Base-by-base conservation (phyloP, 2,797 vertebrate species). In the Tachyglossus aculeatus region DNA sequence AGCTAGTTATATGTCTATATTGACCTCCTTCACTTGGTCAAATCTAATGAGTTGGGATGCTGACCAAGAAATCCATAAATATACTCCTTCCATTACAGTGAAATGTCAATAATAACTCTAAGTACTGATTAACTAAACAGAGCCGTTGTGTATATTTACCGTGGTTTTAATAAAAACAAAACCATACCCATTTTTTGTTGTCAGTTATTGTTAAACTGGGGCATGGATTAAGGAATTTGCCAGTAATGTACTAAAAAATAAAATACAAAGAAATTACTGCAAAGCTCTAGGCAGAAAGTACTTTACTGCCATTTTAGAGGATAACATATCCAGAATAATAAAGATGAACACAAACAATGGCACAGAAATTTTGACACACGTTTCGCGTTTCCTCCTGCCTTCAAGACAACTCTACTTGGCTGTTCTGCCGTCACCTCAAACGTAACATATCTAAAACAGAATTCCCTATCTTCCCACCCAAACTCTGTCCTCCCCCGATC, bases 121-220 rank as follows among this genome's bases (percentile, higher is more conserved):
- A 40, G 16, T 38, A 52, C 13, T 38, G 45, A 57, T 45, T 63
- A 60, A 78, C 65, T 18, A 74, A 57, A 65, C 41, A 67, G 58
- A 65, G 7, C 29, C 65, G 18, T 40, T 68, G 39, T 57, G 65
- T n/a, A n/a, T n/a, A 66, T 71, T 48, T 68, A 22, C 55, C 15
- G 6, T 33, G 24, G 33, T 5, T 27, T 45, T 61, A 68, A 78
- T 71, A 67, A 68, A 53, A 74, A 38, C 62, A 56, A 39, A 67
- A 55, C 22, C 15, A 62, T 22, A 51, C 5, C 25, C 31, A n/a
- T 44, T 41, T 60, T 50, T 34, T 38, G 36, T 54, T 62, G 53
- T 6, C 4, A 15, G 38, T 59, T 32, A 43, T n/a, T 34, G 44
- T 51, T 54, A 24, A 62, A 22, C 24, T 1, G 5, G 21, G 31